Evolutionary conservation across 2,113 vertebrate species (phyloP), one percentile per base, ranked within the genome.

Genomic region (Myrmophylax atrothorax): DNA sequence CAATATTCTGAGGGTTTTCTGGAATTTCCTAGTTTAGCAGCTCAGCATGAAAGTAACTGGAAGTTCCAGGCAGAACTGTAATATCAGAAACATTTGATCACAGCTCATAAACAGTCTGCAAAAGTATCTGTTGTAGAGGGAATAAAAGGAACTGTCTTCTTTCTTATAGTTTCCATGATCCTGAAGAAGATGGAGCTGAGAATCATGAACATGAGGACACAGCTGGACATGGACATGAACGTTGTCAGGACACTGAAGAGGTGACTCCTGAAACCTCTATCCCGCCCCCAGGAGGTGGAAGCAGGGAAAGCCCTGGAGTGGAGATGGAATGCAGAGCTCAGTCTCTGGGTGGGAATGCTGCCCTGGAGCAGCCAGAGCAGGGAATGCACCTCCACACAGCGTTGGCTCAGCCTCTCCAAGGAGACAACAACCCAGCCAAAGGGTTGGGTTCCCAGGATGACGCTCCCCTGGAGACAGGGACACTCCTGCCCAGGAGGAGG

Each of bases 311-410:
- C 4, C 15, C 64, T 89, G 1, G 4, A 4, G 29, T 7, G 35
- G 74, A 90, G 66, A 33, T 78, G 62, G 79, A 93, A 15, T 2
- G 44, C 62, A 69, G 81, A 8, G 10, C 16, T 11, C 19, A 38
- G 33, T 10, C 46, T 47, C 37, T 9, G 29, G 26, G 11, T 2
- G 18, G 38, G 28, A 18, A 3, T 4, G 16, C 16, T 38, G 35
- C 35, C 16, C 6, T 14, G 1, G 5, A 22, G 26, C 0, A 1
- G 3, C 28, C 33, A 1, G 84, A 85, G 38, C 74, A 46, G 14
- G 72, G 11, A 3, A 12, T 4, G 4, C 3, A 1, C 35, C 60
- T 37, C 67, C n/a, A 15, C 16, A 4, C 29, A 9, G 13, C 14
- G 0, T 2, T 11, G 2, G 46, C 86, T 63, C 81, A 42, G 87